A percentile compares a stretch with the other conserved stretches of the same genome.
phyloP scores from a whole-genome alignment of 1,140 invertebrate species.

The Melipona quadrifasciata region DNA sequence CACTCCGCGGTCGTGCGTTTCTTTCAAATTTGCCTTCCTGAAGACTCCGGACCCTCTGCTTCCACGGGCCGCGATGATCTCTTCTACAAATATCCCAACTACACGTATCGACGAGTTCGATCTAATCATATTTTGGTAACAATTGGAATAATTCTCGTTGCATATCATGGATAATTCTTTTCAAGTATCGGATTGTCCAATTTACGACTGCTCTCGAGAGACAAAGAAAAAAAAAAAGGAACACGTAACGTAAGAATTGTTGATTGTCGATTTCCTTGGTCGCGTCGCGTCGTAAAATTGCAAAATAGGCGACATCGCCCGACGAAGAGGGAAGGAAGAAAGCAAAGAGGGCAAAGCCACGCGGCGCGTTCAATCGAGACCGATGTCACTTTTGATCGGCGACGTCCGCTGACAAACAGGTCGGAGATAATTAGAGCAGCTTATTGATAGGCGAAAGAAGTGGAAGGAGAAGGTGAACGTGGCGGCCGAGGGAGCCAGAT shows the following conservation, averaged over 20 bases:
- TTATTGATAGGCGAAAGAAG: slow-evolving; percentile 60
- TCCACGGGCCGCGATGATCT: slow-evolving; percentile 1
- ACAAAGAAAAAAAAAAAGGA: too few relatives aligned
- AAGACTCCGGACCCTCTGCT: slow-evolving; percentile 17
- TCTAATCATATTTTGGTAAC: too few relatives aligned
- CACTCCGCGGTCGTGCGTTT: slow-evolving; percentile 35
- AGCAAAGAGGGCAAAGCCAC: not conserved
- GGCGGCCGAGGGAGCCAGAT: slow-evolving; percentile 21
- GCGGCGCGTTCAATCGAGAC: slow-evolving; percentile 40
- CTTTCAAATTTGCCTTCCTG: slow-evolving; percentile 47
- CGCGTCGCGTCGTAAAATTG: not conserved
- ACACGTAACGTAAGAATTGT: too few relatives aligned
- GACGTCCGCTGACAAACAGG: slow-evolving; percentile 57
- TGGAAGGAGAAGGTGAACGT: slow-evolving; percentile 47
- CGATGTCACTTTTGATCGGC: slow-evolving; percentile 48
- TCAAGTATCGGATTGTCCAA: too few relatives aligned
- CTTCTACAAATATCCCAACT: slow-evolving; percentile 4
- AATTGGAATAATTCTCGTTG: too few relatives aligned
- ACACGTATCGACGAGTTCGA: too few relatives aligned
- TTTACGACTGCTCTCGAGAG: too few relatives aligned
- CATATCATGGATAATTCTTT: too few relatives aligned
- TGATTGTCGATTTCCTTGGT: too few relatives aligned
- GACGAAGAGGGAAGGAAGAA: not conserved
- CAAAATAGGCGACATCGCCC: not conserved
- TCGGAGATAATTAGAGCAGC: slow-evolving; percentile 60